These are phyloP conservation scores for Stegodyphus dumicola DNA, from an alignment of 1,140 invertebrate genomes.

Conservation along the genomic window DNA sequence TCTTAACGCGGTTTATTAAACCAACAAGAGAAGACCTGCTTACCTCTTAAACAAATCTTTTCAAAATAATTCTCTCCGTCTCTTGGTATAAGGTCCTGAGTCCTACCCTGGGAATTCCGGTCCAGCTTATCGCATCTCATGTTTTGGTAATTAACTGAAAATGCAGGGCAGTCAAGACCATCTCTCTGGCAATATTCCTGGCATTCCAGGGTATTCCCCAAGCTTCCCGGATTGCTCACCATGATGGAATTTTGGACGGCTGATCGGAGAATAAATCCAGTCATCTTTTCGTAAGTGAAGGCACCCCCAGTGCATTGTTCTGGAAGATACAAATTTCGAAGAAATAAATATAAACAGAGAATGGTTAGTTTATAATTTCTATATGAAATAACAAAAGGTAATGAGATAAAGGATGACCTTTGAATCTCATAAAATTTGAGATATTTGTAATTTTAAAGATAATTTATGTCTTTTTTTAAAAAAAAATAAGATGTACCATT, in stretches of 20 bases:
- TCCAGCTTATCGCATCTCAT: conserved; percentile 70
- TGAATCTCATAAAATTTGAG: too few relatives aligned
- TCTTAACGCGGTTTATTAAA: too few relatives aligned
- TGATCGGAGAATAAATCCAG: conserved; percentile 69
- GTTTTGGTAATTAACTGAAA: conserved; percentile 70
- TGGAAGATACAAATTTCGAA: conserved; percentile 47
- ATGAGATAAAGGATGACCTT: too few relatives aligned
- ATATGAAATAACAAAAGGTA: too few relatives aligned
- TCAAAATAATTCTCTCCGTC: conserved; percentile 71
- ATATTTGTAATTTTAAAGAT: too few relatives aligned
- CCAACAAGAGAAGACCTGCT: too few relatives aligned
- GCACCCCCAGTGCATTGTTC: conserved; percentile 70
- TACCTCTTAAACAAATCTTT: conserved; percentile 71
- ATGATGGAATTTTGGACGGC: conserved; percentile 69
- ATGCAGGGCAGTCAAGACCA: conserved; percentile 70
- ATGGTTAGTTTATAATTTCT: too few relatives aligned
- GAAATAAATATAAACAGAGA: too few relatives aligned
- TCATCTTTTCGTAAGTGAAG: conserved; percentile 72
- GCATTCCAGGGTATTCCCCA: conserved; percentile 69
- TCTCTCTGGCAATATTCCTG: conserved; percentile 67
- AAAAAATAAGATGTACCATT: too few relatives aligned
- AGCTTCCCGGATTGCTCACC: conserved; percentile 65
- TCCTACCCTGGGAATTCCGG: conserved; percentile 70
- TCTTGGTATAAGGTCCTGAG: conserved; percentile 67
- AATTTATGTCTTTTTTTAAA: too few relatives aligned